These are phyloP conservation scores for Cavia aperea DNA, from an alignment of 2,113 vertebrate species.

Conservation along the genomic window DNA sequence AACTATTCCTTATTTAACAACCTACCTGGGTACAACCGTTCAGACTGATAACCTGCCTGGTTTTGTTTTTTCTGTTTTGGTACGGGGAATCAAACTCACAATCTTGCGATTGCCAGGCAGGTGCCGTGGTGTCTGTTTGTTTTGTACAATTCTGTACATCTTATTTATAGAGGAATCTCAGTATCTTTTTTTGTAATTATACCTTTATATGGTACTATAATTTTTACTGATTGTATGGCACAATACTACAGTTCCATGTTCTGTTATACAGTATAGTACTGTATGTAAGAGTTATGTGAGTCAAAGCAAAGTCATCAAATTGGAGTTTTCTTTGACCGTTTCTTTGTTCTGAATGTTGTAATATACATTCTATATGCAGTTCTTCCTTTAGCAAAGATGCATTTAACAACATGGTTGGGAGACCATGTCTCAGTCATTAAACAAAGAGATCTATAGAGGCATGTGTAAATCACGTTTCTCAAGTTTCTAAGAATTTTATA, in stretches of 20 bases:
- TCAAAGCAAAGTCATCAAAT: neutral
- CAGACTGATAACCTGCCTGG: neutral
- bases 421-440: neutral
- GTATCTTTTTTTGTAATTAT: neutral
- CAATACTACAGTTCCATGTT: neutral
- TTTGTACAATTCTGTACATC: neutral
- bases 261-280: neutral
- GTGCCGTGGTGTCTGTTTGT: neutral
- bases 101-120: too few species aligned
- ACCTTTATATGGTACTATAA: neutral
- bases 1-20: neutral
- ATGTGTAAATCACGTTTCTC: neutral
- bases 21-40: neutral
- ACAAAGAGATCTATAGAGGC: neutral
- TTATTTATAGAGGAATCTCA: neutral
- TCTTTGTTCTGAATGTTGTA: neutral
- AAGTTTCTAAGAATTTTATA: constrained; percentile 8
- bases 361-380: neutral
- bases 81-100: too few species aligned
- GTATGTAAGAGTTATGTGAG: neutral
- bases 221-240: neutral
- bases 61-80: too few species aligned
- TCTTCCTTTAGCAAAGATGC: neutral
- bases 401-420: neutral
- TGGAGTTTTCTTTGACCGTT: neutral